Evolutionary conservation across 2,113 vertebrate genomes (phyloP).

Genomic region (Cyphomyrus discorhynchus): DNA sequence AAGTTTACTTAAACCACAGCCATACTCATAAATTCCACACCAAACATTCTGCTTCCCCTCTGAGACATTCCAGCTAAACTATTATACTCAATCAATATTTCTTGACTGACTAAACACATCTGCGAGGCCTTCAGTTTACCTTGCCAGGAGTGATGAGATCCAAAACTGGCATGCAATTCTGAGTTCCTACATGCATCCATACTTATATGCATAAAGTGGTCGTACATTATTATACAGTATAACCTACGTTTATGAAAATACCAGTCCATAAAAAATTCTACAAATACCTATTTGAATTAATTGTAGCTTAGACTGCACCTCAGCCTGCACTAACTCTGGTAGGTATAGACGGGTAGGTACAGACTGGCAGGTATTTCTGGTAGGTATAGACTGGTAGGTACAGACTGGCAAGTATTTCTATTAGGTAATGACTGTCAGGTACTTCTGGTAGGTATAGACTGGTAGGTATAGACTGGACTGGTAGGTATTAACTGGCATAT

Average conservation of each 20-base stretch:
- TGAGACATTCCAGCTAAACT: neutral
- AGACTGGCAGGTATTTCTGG: neutral
- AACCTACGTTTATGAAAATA: neutral
- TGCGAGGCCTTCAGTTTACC: neutral
- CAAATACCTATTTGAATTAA: neutral
- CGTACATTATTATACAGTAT: neutral
- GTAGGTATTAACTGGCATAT: neutral
- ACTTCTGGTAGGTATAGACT: neutral
- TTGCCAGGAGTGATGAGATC: neutral
- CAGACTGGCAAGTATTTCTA: too few species aligned
- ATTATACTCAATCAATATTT: constrained; percentile 4
- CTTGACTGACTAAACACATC: neutral
- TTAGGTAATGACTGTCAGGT: neutral
- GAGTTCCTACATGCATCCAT: neutral
- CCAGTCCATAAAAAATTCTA: neutral
- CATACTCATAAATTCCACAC: neutral
- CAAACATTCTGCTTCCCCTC: neutral
- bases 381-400: neutral
- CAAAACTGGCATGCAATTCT: neutral
- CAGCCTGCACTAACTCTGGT: neutral
- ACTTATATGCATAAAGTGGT: neutral
- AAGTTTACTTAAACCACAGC: neutral
- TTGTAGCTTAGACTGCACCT: neutral
- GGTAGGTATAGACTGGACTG: neutral
- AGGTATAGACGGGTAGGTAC: neutral